Percentiles rank a stretch among this genome's conserved stretches.
Conservation (phyloP, 2,888 invertebrate genomes). For the Parnassius apollo region DNA sequence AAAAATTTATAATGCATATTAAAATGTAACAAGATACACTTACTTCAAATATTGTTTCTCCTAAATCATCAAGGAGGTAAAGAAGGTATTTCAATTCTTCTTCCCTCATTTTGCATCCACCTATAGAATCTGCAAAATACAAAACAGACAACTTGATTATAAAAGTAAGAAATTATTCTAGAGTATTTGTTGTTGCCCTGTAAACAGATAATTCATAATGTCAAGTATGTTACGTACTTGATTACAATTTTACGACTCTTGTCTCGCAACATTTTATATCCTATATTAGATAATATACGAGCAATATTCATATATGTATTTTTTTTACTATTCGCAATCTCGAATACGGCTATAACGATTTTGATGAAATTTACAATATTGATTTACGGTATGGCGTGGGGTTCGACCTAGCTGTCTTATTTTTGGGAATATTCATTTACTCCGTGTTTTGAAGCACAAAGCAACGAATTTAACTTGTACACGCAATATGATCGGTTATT, state of each 20-base stretch:
- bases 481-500: too few relatives aligned
- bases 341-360: too few relatives aligned
- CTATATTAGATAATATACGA: not conserved
- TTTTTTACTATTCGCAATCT: too few relatives aligned
- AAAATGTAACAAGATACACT: constrained; percentile 27
- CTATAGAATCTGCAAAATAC: constrained; percentile 13
- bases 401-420: too few relatives aligned
- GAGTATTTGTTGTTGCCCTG: constrained; percentile 31
- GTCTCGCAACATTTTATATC: not conserved
- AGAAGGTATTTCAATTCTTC: constrained; percentile 70
- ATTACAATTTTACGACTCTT: constrained; percentile 40
- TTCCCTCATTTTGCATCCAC: constrained; percentile 56
- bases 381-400: too few relatives aligned
- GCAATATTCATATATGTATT: too few relatives aligned
- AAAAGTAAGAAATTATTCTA: constrained; percentile 1
- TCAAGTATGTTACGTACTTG: constrained; percentile 40
- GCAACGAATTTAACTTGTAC: too few relatives aligned
- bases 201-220: constrained; percentile 47
- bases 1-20: too few relatives aligned
- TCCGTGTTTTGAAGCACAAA: too few relatives aligned
- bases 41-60: constrained; percentile 63
- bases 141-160: constrained; percentile 6
- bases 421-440: too few relatives aligned
- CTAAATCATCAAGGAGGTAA: constrained; percentile 60
- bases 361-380: too few relatives aligned